Evolutionary conservation across 2,888 invertebrate species (phyloP).

Genomic region (Opisthograptis luteolata): DNA sequence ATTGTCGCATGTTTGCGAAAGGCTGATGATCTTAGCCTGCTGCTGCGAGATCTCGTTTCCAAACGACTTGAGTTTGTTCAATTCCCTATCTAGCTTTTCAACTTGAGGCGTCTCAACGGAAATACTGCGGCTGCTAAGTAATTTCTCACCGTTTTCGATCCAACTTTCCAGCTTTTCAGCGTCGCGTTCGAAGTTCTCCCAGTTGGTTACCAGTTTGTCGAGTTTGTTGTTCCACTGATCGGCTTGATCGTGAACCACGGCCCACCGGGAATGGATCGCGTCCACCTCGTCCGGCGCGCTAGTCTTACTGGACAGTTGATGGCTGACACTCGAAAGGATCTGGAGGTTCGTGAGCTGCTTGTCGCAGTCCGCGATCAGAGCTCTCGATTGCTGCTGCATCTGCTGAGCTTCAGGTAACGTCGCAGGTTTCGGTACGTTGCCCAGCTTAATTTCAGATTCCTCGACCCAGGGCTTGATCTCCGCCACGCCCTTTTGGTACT

Average conservation of each 20-base stretch:
- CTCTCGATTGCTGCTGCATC: conserved; percentile 88
- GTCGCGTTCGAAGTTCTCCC: conserved; percentile 92
- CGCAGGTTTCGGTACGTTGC: conserved; percentile 89
- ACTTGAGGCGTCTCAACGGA: conserved; percentile 88
- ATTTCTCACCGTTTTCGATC: conserved; percentile 88
- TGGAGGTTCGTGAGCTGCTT: conserved; percentile 90
- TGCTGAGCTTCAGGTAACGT: conserved; percentile 92
- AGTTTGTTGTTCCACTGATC: conserved; percentile 91
- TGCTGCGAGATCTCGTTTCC: conserved; percentile 94
- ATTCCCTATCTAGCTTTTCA: conserved; percentile 90
- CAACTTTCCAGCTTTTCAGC: conserved; percentile 91
- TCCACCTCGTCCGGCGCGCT: conserved; percentile 93
- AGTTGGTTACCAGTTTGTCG: conserved; percentile 90
- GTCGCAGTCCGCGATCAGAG: conserved; percentile 91
- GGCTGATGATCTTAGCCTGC: conserved; percentile 91
- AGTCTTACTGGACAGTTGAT: conserved; percentile 89
- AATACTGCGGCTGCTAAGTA: conserved; percentile 82
- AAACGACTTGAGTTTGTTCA: conserved; percentile 90
- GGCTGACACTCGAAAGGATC: conserved; percentile 89
- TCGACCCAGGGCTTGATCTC: conserved; percentile 95
- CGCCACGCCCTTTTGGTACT: conserved; percentile 91
- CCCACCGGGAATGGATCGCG: conserved; percentile 92
- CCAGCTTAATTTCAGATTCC: conserved; percentile 92
- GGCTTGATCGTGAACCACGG: conserved; percentile 92
- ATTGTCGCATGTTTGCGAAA: conserved; percentile 92